Conservation (phyloP, 2,797 vertebrate species). For the Lacerta agilis region DNA sequence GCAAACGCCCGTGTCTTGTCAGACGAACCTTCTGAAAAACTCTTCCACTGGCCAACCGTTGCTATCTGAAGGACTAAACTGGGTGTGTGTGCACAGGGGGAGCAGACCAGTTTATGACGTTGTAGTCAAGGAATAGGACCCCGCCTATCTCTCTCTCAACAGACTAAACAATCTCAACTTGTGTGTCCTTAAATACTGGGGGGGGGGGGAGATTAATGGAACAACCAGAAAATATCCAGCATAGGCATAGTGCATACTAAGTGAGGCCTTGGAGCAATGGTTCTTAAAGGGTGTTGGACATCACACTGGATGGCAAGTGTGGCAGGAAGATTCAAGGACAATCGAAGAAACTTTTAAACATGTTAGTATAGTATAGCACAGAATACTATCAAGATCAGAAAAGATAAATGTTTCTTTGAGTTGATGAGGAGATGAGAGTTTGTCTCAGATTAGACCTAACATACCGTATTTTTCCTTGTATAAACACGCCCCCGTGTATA, state of each 20-base stretch:
- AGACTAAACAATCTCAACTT: background rate
- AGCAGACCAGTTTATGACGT: background rate
- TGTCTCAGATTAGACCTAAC: too few species aligned
- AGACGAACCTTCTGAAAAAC: background rate
- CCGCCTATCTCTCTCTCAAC: background rate
- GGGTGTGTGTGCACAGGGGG: background rate
- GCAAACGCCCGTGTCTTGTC: background rate
- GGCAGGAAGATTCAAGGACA: too few species aligned
- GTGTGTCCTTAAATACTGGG: background rate
- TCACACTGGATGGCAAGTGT: too few species aligned
- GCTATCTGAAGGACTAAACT: background rate
- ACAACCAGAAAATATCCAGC: background rate
- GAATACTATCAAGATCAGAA: too few species aligned
- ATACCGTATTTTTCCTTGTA: too few species aligned
- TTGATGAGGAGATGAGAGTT: too few species aligned
- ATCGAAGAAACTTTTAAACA: too few species aligned
- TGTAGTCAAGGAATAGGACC: background rate
- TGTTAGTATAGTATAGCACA: too few species aligned
- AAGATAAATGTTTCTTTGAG: too few species aligned
- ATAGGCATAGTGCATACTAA: background rate
- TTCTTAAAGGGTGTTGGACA: too few species aligned
- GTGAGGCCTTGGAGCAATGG: background rate
- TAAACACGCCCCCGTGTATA: too few species aligned
- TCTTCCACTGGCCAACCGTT: background rate
- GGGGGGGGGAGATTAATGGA: background rate